Evolutionary conservation across 2,888 invertebrate genomes (phyloP).

Genomic region (Cotesia congregata): DNA sequence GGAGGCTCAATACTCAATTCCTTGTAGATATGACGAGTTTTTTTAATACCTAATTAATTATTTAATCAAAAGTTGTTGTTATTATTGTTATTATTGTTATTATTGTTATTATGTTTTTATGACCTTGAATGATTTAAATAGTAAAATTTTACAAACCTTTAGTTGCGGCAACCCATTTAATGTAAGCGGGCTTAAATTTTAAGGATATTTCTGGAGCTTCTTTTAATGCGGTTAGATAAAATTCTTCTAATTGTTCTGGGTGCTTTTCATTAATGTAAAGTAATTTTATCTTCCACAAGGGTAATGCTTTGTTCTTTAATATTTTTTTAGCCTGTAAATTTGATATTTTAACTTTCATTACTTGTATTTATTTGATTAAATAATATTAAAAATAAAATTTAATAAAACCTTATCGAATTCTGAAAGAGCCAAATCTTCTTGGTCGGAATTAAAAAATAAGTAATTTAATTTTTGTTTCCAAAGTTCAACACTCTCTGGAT

Average conservation of each 20-base stretch:
- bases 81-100: no score
- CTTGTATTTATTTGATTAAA: not conserved
- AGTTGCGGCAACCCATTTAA: not conserved
- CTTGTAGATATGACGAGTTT: not conserved
- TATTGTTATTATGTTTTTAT: no score
- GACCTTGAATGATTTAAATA: no score
- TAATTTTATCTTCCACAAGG: not conserved
- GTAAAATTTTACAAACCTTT: not conserved
- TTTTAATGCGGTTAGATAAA: not conserved
- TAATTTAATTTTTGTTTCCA: conserved; percentile 73
- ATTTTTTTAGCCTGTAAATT: not conserved
- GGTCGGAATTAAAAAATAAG: conserved; percentile 58
- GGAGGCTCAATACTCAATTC: not conserved
- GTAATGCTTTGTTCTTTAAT: not conserved
- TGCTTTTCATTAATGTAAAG: not conserved
- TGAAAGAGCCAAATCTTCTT: not conserved
- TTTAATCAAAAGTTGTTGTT: no score
- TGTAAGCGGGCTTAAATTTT: not conserved
- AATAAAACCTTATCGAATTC: not conserved
- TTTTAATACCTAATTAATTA: not conserved
- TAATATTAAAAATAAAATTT: not conserved
- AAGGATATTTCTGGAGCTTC: not conserved
- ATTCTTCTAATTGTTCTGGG: not conserved
- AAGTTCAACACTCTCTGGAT: conserved; percentile 70
- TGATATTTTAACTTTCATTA: not conserved